A percentile compares a stretch with the other conserved stretches of the same genome.
Evolutionary conservation across 2,113 vertebrate genomes (phyloP).

Genomic region (Hemibagrus wyckioides): DNA sequence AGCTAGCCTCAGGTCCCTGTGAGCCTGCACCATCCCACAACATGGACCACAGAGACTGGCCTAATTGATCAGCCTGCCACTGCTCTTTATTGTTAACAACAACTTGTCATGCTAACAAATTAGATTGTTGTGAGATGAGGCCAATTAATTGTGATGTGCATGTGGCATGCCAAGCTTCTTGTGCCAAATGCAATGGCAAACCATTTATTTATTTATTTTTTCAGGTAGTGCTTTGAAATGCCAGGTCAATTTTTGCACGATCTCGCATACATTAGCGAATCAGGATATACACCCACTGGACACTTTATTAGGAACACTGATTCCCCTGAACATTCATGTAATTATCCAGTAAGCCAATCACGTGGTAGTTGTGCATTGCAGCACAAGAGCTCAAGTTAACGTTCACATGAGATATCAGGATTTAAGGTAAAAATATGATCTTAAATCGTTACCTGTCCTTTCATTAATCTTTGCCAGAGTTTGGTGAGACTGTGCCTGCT

Average conservation of each 20-base stretch:
- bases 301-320: background rate
- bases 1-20: slow-evolving; percentile 16
- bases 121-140: slow-evolving; percentile 59
- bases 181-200: slow-evolving; percentile 21
- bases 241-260: slow-evolving; percentile 23
- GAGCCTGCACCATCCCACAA: slow-evolving; percentile 16
- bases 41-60: slow-evolving; percentile 41
- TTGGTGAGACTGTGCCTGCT: background rate
- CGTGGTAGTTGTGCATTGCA: background rate
- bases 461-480: background rate
- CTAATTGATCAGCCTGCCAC: slow-evolving; percentile 64
- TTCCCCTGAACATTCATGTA: background rate
- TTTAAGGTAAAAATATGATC: background rate
- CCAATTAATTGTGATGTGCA: slow-evolving; percentile 61
- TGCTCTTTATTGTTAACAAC: slow-evolving; percentile 63
- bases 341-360: background rate
- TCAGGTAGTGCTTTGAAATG: slow-evolving; percentile 45
- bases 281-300: background rate
- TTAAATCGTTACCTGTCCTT: background rate
- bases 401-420: background rate
- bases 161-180: slow-evolving; percentile 30
- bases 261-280: slow-evolving; percentile 9
- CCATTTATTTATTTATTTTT: no score
- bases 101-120: slow-evolving; percentile 67
- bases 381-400: background rate